phyloP scores from a whole-genome alignment of 2,113 vertebrate genomes.

The Tetrao urogallus region DNA sequence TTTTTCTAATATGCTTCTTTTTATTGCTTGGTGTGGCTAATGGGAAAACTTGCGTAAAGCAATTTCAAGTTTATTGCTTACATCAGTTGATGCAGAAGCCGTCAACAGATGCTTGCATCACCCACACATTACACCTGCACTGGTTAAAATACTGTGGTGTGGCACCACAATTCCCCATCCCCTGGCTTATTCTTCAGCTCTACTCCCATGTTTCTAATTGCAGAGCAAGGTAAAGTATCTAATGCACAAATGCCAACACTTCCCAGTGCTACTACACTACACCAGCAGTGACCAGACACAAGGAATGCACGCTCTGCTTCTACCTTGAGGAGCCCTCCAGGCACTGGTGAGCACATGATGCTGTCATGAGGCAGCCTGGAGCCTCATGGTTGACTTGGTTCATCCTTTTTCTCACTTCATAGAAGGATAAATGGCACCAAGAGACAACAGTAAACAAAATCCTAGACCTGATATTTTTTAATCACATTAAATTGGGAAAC shows the following conservation, averaged over 20 bases:
- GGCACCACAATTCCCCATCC: neutral
- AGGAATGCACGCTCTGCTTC: neutral
- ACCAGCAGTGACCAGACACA: neutral
- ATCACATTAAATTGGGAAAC: constrained; percentile 34
- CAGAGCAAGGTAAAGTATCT: neutral
- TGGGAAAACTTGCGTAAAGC: constrained; percentile 4
- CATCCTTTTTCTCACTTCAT: neutral
- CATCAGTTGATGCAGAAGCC: constrained; percentile 7
- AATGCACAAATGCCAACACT: neutral
- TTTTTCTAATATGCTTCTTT: constrained; percentile 43
- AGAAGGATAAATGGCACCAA: neutral
- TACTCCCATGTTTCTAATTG: neutral
- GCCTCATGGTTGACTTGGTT: neutral
- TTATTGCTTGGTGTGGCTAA: constrained; percentile 51
- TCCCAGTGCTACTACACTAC: neutral
- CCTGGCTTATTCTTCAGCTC: neutral
- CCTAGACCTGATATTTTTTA: neutral
- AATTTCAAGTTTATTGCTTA: constrained; percentile 31
- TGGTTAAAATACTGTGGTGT: constrained; percentile 45
- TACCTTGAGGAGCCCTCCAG: neutral
- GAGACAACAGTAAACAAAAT: neutral
- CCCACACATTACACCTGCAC: neutral
- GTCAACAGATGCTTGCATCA: constrained; percentile 46
- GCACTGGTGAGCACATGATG: neutral
- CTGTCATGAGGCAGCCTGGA: neutral